These are phyloP conservation scores for Syrrhaptes paradoxus DNA, from an alignment of 2,113 vertebrate genomes.

Conservation along the genomic window DNA sequence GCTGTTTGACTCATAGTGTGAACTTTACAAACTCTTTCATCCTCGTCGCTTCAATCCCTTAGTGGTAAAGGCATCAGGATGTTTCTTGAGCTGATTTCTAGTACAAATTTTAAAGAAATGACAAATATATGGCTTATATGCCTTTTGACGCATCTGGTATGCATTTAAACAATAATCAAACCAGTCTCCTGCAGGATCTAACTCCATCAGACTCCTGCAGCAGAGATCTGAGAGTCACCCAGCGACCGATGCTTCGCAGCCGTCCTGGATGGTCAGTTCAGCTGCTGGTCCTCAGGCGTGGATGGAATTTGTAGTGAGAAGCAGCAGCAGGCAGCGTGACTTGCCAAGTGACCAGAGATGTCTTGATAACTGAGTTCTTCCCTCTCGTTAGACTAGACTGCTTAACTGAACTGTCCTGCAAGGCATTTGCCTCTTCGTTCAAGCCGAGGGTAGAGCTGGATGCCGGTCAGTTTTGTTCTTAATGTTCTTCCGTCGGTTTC, in stretches of 20 bases:
- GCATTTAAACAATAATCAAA: background rate
- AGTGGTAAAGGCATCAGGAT: background rate
- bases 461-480: background rate
- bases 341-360: background rate
- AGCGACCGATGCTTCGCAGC: fast-evolving
- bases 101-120: background rate
- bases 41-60: background rate
- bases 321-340: background rate
- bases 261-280: background rate
- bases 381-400: background rate
- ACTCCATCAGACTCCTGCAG: background rate
- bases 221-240: background rate
- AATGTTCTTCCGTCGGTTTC: background rate
- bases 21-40: background rate
- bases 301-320: background rate
- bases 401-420: no score
- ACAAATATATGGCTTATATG: fast-evolving
- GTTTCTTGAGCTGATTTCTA: background rate
- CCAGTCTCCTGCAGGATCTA: fast-evolving
- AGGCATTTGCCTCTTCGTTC: background rate
- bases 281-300: background rate
- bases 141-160: background rate
- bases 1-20: background rate
- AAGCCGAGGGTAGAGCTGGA: background rate
- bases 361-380: background rate